Evolutionary conservation across 2,113 vertebrate genomes (phyloP).

Genomic region (Petrocephalus zakoni): DNA sequence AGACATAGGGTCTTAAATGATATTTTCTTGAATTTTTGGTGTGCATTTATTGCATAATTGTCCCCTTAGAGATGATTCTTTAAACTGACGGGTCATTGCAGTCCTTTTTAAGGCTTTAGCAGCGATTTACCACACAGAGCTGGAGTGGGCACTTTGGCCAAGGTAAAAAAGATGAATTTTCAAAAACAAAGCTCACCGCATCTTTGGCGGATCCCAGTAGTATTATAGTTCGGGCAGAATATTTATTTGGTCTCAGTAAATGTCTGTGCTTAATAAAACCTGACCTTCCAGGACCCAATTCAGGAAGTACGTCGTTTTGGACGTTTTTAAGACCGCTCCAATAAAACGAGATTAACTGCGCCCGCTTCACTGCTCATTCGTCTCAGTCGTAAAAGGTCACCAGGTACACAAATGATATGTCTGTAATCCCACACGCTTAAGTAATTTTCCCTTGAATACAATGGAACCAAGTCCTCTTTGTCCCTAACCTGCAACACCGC

Average conservation of each 20-base stretch:
- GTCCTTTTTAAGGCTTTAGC: neutral
- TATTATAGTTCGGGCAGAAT: neutral
- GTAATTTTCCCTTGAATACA: neutral
- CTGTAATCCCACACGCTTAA: neutral
- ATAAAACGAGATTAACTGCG: neutral
- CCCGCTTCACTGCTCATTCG: neutral
- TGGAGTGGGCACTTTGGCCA: neutral
- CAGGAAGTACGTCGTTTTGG: neutral
- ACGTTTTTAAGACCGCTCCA: neutral
- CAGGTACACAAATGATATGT: neutral
- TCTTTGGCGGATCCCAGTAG: neutral
- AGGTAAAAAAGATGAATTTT: slow-evolving; percentile 6
- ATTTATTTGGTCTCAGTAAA: neutral
- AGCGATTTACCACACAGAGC: neutral
- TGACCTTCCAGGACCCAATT: slow-evolving; percentile 10
- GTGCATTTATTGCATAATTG: neutral
- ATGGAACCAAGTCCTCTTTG: neutral
- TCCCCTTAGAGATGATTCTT: neutral
- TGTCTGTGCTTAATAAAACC: slow-evolving; percentile 6
- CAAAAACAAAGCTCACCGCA: slow-evolving; percentile 11
- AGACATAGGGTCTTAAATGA: neutral
- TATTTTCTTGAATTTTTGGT: slow-evolving; percentile 4
- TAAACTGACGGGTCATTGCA: neutral
- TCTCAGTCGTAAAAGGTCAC: neutral
- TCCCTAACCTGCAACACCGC: neutral